These are phyloP conservation scores for Sturmia bella DNA, from an alignment of 2,888 invertebrate genomes.

Conservation along the genomic window DNA sequence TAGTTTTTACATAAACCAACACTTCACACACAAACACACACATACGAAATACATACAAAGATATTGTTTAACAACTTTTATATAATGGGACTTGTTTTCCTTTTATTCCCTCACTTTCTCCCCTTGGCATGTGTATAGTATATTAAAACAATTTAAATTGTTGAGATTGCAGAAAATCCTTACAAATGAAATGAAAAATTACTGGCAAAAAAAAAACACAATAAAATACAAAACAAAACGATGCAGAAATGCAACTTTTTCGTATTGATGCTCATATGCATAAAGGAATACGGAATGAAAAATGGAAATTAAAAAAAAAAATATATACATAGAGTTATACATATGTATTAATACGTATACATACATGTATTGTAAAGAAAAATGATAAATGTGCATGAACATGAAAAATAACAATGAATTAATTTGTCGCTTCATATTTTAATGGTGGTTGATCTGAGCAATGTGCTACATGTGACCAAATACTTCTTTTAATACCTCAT, in stretches of 20 bases:
- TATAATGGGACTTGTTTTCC: neutral
- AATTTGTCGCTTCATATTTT: conserved; percentile 60
- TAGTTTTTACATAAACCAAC: too few relatives aligned
- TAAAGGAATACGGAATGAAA: conserved; percentile 7
- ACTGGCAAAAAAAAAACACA: conserved; percentile 32
- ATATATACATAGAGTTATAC: too few relatives aligned
- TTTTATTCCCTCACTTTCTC: neutral
- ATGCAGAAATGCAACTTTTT: conserved; percentile 26
- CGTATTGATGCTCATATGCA: conserved; percentile 38
- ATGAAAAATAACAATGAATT: conserved; percentile 65
- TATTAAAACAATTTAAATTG: conserved; percentile 62
- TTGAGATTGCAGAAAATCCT: conserved; percentile 63
- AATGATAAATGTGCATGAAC: conserved; percentile 57
- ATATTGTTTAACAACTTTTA: neutral
- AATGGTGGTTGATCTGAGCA: conserved; percentile 35
- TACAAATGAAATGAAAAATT: conserved; percentile 56
- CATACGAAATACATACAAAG: too few relatives aligned
- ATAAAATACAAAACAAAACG: conserved; percentile 35
- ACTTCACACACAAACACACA: too few relatives aligned
- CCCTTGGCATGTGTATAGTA: neutral
- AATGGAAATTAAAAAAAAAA: neutral
- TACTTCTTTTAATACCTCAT: neutral
- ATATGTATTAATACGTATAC: too few relatives aligned
- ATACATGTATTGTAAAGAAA: conserved; percentile 9
- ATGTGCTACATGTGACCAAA: conserved; percentile 26